Evolutionary conservation across 92 coral and sea anemone species (phyloP).

Genomic region (Actinostola sp.): DNA sequence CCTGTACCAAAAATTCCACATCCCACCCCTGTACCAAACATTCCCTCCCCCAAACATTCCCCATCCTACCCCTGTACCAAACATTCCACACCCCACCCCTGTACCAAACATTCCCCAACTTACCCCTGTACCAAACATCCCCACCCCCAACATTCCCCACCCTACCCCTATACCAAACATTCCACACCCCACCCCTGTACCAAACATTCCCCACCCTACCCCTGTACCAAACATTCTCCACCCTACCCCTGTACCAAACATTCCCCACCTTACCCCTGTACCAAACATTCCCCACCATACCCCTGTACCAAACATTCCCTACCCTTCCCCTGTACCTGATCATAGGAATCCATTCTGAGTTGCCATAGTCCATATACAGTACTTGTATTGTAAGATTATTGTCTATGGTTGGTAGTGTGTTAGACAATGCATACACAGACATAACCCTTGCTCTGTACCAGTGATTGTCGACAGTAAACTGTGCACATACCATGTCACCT

Average conservation of each 20-base stretch:
- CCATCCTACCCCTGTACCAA: background rate
- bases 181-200: background rate
- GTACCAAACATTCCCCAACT: constrained; percentile 26
- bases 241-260: background rate
- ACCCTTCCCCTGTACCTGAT: constrained; percentile 54
- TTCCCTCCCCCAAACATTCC: background rate
- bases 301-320: background rate
- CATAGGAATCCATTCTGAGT: constrained; percentile 84
- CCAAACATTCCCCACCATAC: background rate
- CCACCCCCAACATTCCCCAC: background rate
- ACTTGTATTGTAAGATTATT: constrained; percentile 80
- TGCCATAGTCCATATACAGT: constrained; percentile 89
- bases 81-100: background rate
- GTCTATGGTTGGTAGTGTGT: constrained; percentile 70
- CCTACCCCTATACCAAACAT: background rate
- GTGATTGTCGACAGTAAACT: constrained; percentile 80
- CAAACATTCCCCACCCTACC: background rate
- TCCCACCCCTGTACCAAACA: background rate
- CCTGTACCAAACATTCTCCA: background rate
- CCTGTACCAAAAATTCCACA: too few relatives aligned
- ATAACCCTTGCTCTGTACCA: constrained; percentile 97
- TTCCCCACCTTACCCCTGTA: background rate
- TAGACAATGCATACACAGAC: constrained; percentile 64
- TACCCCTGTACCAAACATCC: constrained; percentile 50
- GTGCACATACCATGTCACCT: constrained; percentile 91